phyloP scores from a whole-genome alignment of 1,140 invertebrate species.

The Bactericera cockerelli region DNA sequence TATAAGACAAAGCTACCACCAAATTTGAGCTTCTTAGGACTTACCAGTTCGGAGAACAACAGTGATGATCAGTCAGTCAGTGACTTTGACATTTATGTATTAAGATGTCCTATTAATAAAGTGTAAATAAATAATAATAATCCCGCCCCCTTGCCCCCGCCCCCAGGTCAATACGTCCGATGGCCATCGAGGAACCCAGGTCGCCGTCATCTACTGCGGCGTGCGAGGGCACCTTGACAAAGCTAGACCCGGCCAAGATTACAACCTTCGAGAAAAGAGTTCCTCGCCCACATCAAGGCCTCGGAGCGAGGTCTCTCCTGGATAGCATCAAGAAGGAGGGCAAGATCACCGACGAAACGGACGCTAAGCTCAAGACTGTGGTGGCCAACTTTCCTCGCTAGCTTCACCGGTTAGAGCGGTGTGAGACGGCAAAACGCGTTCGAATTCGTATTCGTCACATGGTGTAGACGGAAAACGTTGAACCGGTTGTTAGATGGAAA shows the following conservation, averaged over 20 bases:
- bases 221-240: conserved; percentile 97
- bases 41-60: too few species aligned
- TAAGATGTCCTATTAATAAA: too few species aligned
- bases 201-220: conserved; percentile 98
- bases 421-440: too few species aligned
- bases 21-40: too few species aligned
- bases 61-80: too few species aligned
- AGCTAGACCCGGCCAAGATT: conserved; percentile 94
- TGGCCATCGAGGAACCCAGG: conserved; percentile 99
- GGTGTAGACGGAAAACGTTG: too few species aligned
- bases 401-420: conserved; percentile 40
- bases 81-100: too few species aligned
- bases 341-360: conserved; percentile 76
- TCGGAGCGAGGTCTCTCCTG: conserved; percentile 71
- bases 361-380: conserved; percentile 87
- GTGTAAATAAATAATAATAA: too few species aligned
- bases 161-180: conserved; percentile 47
- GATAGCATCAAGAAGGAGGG: conserved; percentile 87
- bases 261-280: conserved; percentile 95
- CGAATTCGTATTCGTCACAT: too few species aligned
- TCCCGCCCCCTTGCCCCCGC: too few species aligned
- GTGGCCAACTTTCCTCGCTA: conserved; percentile 76
- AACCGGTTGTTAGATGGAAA: too few species aligned
- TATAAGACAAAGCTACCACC: too few species aligned
- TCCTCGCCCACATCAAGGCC: conserved; percentile 78